Conservation (phyloP, 2,113 vertebrate genomes). For the Alligator sinensis region DNA sequence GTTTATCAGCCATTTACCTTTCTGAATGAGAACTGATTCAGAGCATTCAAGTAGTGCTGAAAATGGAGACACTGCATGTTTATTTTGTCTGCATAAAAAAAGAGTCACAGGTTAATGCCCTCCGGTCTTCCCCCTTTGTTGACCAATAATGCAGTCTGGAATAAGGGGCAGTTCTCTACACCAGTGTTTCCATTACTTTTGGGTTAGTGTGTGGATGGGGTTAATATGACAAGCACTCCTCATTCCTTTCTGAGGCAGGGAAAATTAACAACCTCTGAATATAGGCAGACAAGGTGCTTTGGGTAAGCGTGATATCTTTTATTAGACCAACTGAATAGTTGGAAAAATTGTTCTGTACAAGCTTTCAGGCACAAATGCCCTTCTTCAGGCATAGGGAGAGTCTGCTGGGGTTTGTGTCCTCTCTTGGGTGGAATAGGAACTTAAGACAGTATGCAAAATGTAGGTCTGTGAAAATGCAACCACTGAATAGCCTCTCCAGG, state of each 20-base stretch:
- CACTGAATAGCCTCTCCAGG: not conserved
- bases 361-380: too few relatives aligned
- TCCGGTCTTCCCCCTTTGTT: not conserved
- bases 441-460: too few relatives aligned
- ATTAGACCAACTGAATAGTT: too few relatives aligned
- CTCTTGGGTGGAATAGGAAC: too few relatives aligned
- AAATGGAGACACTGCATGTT: not conserved
- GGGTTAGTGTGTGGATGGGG: not conserved
- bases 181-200: not conserved
- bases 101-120: not conserved
- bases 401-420: too few relatives aligned
- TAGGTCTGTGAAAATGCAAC: too few relatives aligned
- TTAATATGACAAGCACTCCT: not conserved
- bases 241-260: not conserved
- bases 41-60: not conserved
- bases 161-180: not conserved
- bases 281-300: too few relatives aligned
- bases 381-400: too few relatives aligned
- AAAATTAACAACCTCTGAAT: not conserved
- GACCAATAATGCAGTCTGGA: not conserved
- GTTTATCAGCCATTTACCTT: not conserved
- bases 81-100: not conserved
- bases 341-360: too few relatives aligned
- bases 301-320: too few relatives aligned
- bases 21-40: not conserved